Conservation (phyloP, 2,888 invertebrate species). For the Balanococcus diminutus region DNA sequence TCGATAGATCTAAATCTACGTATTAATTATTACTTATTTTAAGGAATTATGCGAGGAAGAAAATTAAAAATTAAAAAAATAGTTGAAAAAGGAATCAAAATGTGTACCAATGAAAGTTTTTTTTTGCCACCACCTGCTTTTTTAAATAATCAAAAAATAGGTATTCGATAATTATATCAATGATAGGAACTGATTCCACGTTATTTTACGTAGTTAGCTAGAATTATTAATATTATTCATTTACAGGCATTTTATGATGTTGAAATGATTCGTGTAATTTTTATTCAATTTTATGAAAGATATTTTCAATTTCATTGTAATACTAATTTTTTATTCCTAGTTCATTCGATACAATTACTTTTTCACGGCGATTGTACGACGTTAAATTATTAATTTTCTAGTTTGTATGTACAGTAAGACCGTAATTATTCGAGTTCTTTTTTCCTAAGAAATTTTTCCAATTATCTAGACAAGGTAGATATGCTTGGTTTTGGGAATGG, state of each 20-base stretch:
- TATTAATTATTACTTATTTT: not conserved
- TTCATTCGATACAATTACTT: not conserved
- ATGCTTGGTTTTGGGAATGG: slow-evolving; percentile 14
- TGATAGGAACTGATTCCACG: not conserved
- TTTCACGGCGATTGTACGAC: not conserved
- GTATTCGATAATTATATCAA: not conserved
- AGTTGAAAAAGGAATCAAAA: too few relatives aligned
- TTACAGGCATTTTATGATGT: not conserved
- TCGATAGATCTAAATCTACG: too few relatives aligned
- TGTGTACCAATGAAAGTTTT: not conserved
- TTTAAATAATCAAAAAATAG: not conserved
- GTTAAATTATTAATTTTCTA: not conserved
- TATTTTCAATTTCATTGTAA: not conserved
- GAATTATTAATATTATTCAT: not conserved
- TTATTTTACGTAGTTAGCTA: not conserved
- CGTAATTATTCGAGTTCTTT: slow-evolving; percentile 48
- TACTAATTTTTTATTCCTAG: not conserved
- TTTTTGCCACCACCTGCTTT: not conserved
- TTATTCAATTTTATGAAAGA: not conserved
- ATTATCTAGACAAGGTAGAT: slow-evolving; percentile 51
- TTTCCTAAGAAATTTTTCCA: not conserved
- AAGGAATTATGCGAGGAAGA: not conserved
- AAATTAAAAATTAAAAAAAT: too few relatives aligned
- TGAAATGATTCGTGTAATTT: not conserved
- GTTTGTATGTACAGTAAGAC: slow-evolving; percentile 49